Percentiles rank a stretch among this genome's conserved stretches.
Conservation (phyloP, 2,797 vertebrate species). For the Tadarida brasiliensis region DNA sequence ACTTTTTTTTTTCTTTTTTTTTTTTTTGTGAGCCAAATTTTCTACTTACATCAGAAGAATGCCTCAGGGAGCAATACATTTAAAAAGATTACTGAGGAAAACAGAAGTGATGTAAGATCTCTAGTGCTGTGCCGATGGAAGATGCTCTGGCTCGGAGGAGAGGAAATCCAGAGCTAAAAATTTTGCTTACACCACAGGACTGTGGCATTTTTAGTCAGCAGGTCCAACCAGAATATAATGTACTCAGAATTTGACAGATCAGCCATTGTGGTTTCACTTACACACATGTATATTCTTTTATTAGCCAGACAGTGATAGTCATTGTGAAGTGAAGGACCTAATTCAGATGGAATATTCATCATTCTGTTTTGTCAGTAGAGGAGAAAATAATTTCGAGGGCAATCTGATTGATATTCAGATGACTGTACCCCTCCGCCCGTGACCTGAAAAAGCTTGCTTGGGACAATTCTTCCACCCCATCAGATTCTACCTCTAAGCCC, state of each 20-base stretch:
- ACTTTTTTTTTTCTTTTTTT: not conserved
- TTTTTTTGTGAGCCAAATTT: not conserved
- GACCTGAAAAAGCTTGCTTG: not conserved
- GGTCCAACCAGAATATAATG: not conserved
- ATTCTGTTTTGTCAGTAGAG: not conserved
- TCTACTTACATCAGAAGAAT: not conserved
- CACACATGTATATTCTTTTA: not conserved
- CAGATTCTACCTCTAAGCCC: not conserved
- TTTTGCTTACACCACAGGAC: not conserved
- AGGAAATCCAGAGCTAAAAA: not conserved
- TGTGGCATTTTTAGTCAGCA: not conserved
- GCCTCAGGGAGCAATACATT: not conserved
- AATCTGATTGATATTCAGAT: not conserved
- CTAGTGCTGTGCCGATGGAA: not conserved
- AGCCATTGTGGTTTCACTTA: not conserved
- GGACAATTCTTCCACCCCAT: not conserved
- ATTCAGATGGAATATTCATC: not conserved
- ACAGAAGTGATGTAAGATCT: not conserved
- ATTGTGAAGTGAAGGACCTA: not conserved
- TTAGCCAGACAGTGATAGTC: not conserved
- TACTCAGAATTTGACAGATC: not conserved
- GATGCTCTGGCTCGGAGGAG: not conserved
- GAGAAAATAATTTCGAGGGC: slow-evolving; percentile 3
- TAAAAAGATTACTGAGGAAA: slow-evolving; percentile 51
- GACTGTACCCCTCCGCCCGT: not conserved